Evolutionary conservation across 2,113 vertebrate species (phyloP).

Genomic region (Elephantulus edwardii): DNA sequence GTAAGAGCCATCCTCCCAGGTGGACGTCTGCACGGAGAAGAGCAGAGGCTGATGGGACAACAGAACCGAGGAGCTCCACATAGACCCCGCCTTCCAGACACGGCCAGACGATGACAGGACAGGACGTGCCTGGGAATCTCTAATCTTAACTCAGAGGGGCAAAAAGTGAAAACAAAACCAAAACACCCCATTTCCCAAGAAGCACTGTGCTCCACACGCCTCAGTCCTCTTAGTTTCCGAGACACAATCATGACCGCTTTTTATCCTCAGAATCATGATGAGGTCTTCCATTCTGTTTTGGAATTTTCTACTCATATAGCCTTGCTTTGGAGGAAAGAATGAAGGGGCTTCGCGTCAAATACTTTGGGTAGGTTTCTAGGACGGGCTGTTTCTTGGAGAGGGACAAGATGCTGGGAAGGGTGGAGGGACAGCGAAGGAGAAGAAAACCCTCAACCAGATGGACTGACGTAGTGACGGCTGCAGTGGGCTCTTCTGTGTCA

Average conservation of each 20-base stretch:
- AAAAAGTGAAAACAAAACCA: background rate
- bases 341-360: too few relatives aligned
- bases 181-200: background rate
- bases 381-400: too few relatives aligned
- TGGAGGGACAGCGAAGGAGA: too few relatives aligned
- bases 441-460: too few relatives aligned
- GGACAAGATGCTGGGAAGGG: too few relatives aligned
- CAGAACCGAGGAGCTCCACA: background rate
- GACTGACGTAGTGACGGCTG: too few relatives aligned
- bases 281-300: background rate
- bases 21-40: background rate
- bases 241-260: too few relatives aligned
- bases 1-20: background rate
- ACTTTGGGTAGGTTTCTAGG: too few relatives aligned
- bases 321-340: background rate
- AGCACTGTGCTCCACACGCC: accelerated
- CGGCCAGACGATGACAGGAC: background rate
- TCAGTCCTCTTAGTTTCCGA: background rate
- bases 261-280: background rate
- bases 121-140: background rate
- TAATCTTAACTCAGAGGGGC: background rate
- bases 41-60: background rate
- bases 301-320: background rate
- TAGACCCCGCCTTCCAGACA: background rate
- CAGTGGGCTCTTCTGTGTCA: too few relatives aligned